Conservation (phyloP, 2,888 invertebrate species). For the Tachystola acroxantha region DNA sequence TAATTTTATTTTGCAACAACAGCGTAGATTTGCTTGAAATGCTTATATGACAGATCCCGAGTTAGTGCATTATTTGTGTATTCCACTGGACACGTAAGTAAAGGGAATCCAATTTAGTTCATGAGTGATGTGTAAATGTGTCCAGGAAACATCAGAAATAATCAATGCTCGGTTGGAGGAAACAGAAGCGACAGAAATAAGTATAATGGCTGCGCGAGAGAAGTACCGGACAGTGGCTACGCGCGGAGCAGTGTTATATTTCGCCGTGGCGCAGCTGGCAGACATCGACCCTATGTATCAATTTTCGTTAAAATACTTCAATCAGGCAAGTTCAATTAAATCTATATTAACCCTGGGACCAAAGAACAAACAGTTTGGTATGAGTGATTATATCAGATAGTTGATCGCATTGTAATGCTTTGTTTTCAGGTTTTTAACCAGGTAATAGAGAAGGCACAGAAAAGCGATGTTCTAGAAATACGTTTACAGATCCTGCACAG, state of each 20-base stretch:
- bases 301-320: slow-evolving; percentile 94
- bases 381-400: no score
- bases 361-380: no score
- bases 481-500: slow-evolving; percentile 84
- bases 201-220: slow-evolving; percentile 90
- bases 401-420: not conserved
- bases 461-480: slow-evolving; percentile 79
- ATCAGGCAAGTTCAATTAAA: slow-evolving; percentile 34
- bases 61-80: no score
- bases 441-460: slow-evolving; percentile 88
- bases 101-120: no score
- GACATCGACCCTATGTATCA: slow-evolving; percentile 98
- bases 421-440: slow-evolving; percentile 83
- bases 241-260: slow-evolving; percentile 93
- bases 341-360: not conserved
- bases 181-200: slow-evolving; percentile 91
- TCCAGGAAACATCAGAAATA: slow-evolving; percentile 91
- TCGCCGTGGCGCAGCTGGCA: slow-evolving; percentile 91
- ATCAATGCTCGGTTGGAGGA: slow-evolving; percentile 92
- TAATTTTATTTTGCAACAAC: no score
- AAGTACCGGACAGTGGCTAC: slow-evolving; percentile 91
- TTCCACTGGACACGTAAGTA: no score
- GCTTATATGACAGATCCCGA: no score
- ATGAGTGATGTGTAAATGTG: no score
- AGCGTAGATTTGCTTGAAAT: no score